Evolutionary conservation across 1,140 invertebrate genomes (phyloP), one percentile per base, ranked within the genome.

Genomic region (Drosophila rhopaloa): DNA sequence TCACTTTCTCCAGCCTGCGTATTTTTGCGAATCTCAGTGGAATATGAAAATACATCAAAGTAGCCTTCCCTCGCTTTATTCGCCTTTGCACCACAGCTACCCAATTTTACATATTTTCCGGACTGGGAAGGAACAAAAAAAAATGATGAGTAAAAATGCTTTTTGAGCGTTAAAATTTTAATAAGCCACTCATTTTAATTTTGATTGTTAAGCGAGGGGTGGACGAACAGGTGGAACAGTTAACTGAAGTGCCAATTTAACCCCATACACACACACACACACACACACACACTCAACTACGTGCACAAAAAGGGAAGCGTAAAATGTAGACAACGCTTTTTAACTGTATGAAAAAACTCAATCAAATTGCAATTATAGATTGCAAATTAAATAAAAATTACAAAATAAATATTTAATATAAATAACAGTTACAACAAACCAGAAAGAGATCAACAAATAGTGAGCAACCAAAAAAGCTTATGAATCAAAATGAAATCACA

Each of bases 151-250:
- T 73, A 85, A 88, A 86, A 77, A 72, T 71, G 66, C 67, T 71
- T 71, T 71, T 88, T 65, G 83, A 91, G 77, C 76, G 82, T 91
- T 89, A 84, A 91, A 91, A 91, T 91, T 91, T 91, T 91, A 91
- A 91, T 91, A 91, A 91, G 83, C 67, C 88, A 91, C 88, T 91
- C 89, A 91, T 91, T 88, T 91, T 91, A 91, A 91, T 91, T 91
- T 91, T 91, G 80, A 88, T 88, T 90, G 84, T 89, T 75, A 35
- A 62, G 50, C 50, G 76, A 8, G 4, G 40, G 10, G 35, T 1
- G 44, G 19, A 7, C 8, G 9, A 38, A 13, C 32, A 46, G 44
- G 60, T 63, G 63, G 58, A 32, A 37, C 29, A 37, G 48, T 50
- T 50, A 29, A 50, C n/a, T 29, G 47, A 27, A 1, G 4, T 37